Conservation (phyloP, 1,140 invertebrate genomes). For the Choristoneura fumiferana region DNA sequence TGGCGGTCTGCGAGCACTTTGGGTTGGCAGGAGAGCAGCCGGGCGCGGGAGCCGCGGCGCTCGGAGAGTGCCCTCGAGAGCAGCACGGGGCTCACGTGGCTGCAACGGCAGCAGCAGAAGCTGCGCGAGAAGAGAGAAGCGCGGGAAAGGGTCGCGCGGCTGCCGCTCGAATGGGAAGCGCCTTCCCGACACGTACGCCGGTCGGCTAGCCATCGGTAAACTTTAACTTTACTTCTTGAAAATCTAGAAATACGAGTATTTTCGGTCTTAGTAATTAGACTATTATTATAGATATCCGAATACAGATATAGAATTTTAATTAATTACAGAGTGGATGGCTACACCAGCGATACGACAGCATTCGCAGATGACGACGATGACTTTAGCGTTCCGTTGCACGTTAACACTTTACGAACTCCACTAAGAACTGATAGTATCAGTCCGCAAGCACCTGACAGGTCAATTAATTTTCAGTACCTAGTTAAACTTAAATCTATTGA, state of each 20-base stretch:
- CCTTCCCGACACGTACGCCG: slow-evolving; percentile 65
- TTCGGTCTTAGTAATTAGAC: too few species aligned
- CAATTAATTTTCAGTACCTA: neutral
- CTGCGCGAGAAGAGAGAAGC: slow-evolving; percentile 83
- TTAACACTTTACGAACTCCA: slow-evolving; percentile 78
- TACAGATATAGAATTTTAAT: too few species aligned
- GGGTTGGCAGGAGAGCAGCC: slow-evolving; percentile 56
- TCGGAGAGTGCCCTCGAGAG: slow-evolving; percentile 55
- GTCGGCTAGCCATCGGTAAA: slow-evolving; percentile 73
- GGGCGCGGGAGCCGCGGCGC: slow-evolving; percentile 54
- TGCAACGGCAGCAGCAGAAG: slow-evolving; percentile 89
- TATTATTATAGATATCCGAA: too few species aligned
- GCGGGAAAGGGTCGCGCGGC: slow-evolving; percentile 83
- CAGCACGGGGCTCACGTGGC: slow-evolving; percentile 82
- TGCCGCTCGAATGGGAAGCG: slow-evolving; percentile 82
- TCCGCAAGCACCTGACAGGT: slow-evolving; percentile 72
- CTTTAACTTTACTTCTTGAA: too few species aligned
- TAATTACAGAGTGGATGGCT: slow-evolving; percentile 80
- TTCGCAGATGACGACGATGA: slow-evolving; percentile 85
- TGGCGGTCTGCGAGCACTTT: slow-evolving; percentile 60
- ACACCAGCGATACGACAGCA: slow-evolving; percentile 88
- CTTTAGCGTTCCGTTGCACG: slow-evolving; percentile 82
- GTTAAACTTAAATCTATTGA: neutral
- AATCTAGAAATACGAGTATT: too few species aligned
- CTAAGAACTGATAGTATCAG: slow-evolving; percentile 62